A percentile compares a stretch with the other conserved stretches of the same genome.
These are phyloP conservation scores for Pharmacophagus antenor DNA, from an alignment of 2,888 invertebrate species.

Conservation along the genomic window DNA sequence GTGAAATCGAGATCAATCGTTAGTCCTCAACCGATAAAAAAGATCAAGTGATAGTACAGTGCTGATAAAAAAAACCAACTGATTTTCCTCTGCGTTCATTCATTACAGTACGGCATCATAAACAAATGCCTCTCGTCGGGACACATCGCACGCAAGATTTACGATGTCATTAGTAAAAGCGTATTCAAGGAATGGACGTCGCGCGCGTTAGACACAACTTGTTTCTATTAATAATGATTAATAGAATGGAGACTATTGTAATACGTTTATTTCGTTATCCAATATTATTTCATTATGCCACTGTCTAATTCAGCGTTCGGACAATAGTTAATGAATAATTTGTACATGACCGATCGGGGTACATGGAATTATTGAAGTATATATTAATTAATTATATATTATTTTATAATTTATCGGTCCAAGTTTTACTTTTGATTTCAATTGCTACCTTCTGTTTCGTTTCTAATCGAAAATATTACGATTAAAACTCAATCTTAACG, in stretches of 20 bases:
- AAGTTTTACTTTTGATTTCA: too few species aligned
- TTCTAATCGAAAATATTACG: too few species aligned
- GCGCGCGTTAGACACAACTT: background rate
- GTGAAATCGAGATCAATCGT: too few species aligned
- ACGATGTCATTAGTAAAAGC: background rate
- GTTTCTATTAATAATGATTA: background rate
- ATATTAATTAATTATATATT: too few species aligned
- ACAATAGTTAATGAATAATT: background rate
- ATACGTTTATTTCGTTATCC: background rate
- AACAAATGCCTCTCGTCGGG: background rate
- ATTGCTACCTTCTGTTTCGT: too few species aligned
- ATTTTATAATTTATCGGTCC: too few species aligned
- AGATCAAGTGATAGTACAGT: too few species aligned
- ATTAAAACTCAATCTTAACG: too few species aligned
- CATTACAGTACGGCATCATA: background rate
- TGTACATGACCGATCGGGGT: background rate
- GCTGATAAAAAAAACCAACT: too few species aligned
- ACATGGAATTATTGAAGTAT: too few species aligned
- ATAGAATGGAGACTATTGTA: background rate
- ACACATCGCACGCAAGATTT: background rate
- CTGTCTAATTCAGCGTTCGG: background rate
- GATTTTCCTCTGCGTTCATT: background rate
- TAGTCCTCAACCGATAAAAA: too few species aligned
- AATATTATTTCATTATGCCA: background rate
- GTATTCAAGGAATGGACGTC: background rate